Evolutionary conservation across 1,140 invertebrate species (phyloP).

Genomic region (Cataglyphis hispanica): DNA sequence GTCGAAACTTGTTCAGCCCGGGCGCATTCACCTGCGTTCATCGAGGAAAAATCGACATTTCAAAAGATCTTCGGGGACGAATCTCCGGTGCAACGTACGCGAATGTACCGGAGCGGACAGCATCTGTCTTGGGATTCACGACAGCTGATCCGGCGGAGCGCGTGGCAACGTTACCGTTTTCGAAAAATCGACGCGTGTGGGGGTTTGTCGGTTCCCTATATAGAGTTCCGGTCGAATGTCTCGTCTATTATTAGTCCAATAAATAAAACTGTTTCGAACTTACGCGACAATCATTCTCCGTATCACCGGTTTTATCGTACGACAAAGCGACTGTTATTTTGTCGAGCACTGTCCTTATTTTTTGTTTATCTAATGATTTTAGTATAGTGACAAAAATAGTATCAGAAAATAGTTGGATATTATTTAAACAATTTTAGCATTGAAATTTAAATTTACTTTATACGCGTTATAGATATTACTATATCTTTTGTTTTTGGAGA

Average conservation of each 20-base stretch:
- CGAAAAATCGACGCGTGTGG: constrained; percentile 70
- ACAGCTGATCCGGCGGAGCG: constrained; percentile 75
- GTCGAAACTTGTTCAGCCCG: constrained; percentile 67
- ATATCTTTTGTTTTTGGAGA: no score
- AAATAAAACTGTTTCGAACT: constrained; percentile 63
- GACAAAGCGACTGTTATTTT: not conserved
- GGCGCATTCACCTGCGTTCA: constrained; percentile 81
- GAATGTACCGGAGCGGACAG: constrained; percentile 64
- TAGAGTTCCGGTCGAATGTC: constrained; percentile 63
- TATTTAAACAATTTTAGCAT: not conserved
- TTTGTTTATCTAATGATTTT: not conserved
- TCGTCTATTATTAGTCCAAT: constrained; percentile 70
- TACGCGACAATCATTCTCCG: not conserved
- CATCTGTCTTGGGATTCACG: constrained; percentile 80
- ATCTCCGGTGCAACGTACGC: constrained; percentile 54
- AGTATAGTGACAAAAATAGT: no score
- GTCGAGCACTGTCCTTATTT: not conserved
- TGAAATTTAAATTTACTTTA: not conserved
- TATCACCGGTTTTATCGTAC: not conserved
- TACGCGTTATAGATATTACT: no score
- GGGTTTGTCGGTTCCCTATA: constrained; percentile 29
- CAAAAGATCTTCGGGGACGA: constrained; percentile 68
- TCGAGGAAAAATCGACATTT: constrained; percentile 79
- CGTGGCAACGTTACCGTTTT: constrained; percentile 80
- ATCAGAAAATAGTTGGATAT: not conserved